Conservation (phyloP, 1,140 invertebrate genomes). For the Zaprionus davidi region DNA sequence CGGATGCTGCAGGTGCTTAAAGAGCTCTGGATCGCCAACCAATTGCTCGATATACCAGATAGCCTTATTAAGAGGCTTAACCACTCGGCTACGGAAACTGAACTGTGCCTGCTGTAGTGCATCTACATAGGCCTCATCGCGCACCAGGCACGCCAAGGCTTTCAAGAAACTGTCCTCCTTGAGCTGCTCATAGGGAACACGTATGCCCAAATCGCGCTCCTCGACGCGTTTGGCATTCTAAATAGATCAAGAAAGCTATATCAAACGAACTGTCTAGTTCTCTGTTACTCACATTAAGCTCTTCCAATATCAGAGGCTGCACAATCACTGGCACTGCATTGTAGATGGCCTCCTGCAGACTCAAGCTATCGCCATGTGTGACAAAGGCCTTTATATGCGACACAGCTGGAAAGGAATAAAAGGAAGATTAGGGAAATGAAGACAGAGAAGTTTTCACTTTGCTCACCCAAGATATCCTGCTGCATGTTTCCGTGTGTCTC, state of each 20-base stretch:
- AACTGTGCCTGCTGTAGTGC: slow-evolving; percentile 67
- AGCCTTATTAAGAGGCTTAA: slow-evolving; percentile 85
- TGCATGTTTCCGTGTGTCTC: slow-evolving; percentile 36
- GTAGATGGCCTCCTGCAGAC: slow-evolving; percentile 86
- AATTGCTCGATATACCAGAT: slow-evolving; percentile 88
- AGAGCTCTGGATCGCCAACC: slow-evolving; percentile 58
- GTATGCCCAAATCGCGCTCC: slow-evolving; percentile 58
- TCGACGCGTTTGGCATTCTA: slow-evolving; percentile 68
- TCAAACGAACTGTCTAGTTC: neutral
- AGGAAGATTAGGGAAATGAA: neutral
- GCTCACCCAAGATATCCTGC: slow-evolving; percentile 71
- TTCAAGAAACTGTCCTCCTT: neutral
- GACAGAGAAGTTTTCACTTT: too few species aligned
- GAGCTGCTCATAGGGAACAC: neutral
- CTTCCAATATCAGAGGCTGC: slow-evolving; percentile 88
- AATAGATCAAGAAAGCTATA: neutral
- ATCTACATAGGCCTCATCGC: slow-evolving; percentile 2
- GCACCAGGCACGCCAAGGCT: slow-evolving; percentile 30
- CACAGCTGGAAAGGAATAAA: slow-evolving; percentile 77
- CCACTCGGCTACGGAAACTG: slow-evolving; percentile 85
- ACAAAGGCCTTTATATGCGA: slow-evolving; percentile 85
- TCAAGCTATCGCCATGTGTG: slow-evolving; percentile 86
- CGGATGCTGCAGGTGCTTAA: slow-evolving; percentile 27
- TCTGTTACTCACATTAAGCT: slow-evolving; percentile 75
- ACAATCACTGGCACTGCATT: slow-evolving; percentile 87